Base-by-base conservation (phyloP, 2,888 invertebrate species). In the Nomada ruficornis region DNA sequence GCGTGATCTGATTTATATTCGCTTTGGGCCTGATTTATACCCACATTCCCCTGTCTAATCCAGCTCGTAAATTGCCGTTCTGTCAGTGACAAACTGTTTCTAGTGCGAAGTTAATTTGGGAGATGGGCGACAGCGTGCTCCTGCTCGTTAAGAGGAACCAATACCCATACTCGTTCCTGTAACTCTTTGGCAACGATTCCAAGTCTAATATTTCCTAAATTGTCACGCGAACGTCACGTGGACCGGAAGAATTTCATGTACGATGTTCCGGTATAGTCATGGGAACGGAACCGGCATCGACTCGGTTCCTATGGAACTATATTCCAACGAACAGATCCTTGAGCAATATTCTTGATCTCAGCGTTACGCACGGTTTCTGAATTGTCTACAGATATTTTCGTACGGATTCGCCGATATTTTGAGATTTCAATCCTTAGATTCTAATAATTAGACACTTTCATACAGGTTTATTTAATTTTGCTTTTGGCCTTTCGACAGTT, bases 61-160 rank as follows among this genome's bases (percentile, higher is more conserved):
- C 26, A 47, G 59, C 80, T 80, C 76, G 64, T 65, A 81, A 63
- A 81, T 81, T 42, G 68, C 47, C 64, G 57, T 36, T 64, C 52
- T 72, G 81, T 78, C 75, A 69, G 55, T 78, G 78, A 81, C 57
- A 78, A 78, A 83, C 67, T 47, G 81, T 59, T 57, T 64, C 59
- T 57, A 23, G 63, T 73, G 63, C 4, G 59, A 75, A 60, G 73
- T 79, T 82, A 84, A 82, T 80, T 79, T 29, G 29, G 52, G 70
- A 47, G 50, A 70, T 77, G 52, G 60, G 50, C 54, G 23, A 52
- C 36, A 7, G 36, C 47, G 42, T 57, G 55, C 55, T 67, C 29
- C 20, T 60, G 18, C 52, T 76, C 63, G 77, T 63, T 52, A 67
- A 23, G 55, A 42, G 54, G 10, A 15, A 60, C 20, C 13, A 18